These are phyloP conservation scores for Aythya baeri DNA, from an alignment of 2,113 vertebrate genomes.

Conservation along the genomic window DNA sequence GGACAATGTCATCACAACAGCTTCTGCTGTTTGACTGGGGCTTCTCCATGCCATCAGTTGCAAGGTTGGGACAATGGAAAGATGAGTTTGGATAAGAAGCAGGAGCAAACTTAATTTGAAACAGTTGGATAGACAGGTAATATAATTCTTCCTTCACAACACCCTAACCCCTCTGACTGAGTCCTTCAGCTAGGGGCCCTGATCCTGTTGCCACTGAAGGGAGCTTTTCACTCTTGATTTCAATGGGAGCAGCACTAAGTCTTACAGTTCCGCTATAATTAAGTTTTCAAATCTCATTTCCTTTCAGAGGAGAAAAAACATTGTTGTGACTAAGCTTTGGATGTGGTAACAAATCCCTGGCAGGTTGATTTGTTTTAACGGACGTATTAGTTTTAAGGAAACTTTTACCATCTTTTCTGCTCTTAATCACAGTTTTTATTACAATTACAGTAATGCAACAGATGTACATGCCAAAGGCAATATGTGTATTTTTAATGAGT, in stretches of 20 bases:
- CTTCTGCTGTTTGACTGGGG: neutral
- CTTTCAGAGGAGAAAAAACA: conserved; percentile 71
- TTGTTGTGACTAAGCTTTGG: conserved; percentile 75
- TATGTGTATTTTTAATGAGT: conserved; percentile 71
- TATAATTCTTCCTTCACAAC: neutral
- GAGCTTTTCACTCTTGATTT: conserved; percentile 4
- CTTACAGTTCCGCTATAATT: conserved; percentile 48
- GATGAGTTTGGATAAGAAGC: conserved; percentile 35
- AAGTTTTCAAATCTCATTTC: conserved; percentile 73
- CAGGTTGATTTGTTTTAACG: conserved; percentile 70
- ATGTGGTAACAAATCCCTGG: conserved; percentile 73
- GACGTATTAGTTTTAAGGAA: conserved; percentile 70
- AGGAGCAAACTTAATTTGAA: conserved; percentile 36
- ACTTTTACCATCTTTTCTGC: conserved; percentile 70
- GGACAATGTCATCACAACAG: neutral
- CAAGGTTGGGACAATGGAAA: conserved; percentile 12
- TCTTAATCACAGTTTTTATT: conserved; percentile 71
- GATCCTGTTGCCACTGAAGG: neutral
- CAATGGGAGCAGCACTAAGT: neutral
- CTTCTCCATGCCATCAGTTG: neutral
- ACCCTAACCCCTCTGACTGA: neutral
- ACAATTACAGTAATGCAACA: conserved; percentile 65
- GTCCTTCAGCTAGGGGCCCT: neutral
- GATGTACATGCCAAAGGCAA: conserved; percentile 68
- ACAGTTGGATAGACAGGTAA: neutral